phyloP scores from a whole-genome alignment of 1,140 invertebrate species.

The Thaumatotibia leucotreta region DNA sequence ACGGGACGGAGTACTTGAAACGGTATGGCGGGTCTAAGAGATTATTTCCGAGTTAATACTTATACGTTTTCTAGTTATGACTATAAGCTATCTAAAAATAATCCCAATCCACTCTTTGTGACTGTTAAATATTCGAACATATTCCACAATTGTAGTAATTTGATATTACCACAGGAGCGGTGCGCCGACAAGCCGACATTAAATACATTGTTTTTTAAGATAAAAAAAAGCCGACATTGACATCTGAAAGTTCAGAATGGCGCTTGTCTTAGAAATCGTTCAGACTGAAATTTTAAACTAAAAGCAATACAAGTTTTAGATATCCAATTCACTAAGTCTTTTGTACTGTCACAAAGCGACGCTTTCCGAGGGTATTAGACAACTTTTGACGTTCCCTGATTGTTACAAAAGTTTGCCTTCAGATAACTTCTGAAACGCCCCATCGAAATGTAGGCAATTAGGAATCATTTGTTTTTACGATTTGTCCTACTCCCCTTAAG shows the following conservation, averaged over 20 bases:
- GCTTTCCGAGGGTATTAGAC: slow-evolving; percentile 39
- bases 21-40: no score
- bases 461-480: slow-evolving; percentile 5
- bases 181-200: no score
- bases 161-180: no score
- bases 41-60: no score
- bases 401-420: slow-evolving; percentile 26
- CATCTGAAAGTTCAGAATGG: not conserved
- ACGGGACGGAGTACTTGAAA: no score
- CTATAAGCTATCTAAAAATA: no score
- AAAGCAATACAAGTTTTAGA: slow-evolving; percentile 35
- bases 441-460: slow-evolving; percentile 9
- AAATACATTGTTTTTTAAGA: no score
- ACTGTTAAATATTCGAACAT: no score
- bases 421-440: not conserved
- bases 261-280: not conserved
- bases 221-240: no score
- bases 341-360: slow-evolving; percentile 39
- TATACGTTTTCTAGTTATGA: no score
- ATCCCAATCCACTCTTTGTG: no score
- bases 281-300: slow-evolving; percentile 38
- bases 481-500: not conserved
- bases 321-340: slow-evolving; percentile 29
- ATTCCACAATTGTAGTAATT: no score
- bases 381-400: slow-evolving; percentile 36